Evolutionary conservation across 2,888 invertebrate genomes (phyloP).

Genomic region (Tipula lateralis): DNA sequence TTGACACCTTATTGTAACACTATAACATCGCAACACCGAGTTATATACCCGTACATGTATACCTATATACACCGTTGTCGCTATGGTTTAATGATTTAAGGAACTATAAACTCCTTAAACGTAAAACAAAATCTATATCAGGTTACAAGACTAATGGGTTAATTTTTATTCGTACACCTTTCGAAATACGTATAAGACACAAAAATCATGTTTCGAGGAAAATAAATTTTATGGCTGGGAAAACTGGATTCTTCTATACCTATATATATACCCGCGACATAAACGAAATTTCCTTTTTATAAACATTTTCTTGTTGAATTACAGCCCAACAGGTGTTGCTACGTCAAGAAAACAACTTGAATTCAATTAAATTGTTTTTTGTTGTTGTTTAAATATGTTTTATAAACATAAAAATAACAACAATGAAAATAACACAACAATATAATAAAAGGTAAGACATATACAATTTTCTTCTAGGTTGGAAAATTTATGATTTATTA

Average conservation of each 20-base stretch:
- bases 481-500: conserved; percentile 1
- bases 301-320: not conserved
- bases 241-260: not conserved
- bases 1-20: conserved; percentile 1
- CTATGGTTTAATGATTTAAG: not conserved
- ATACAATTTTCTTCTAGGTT: not conserved
- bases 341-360: conserved; percentile 24
- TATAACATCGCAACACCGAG: not conserved
- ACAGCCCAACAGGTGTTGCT: conserved; percentile 5
- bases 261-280: not conserved
- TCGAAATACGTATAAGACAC: not conserved
- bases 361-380: not conserved
- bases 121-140: not conserved
- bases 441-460: not conserved
- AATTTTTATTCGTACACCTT: not conserved
- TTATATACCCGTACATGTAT: not conserved
- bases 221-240: not conserved
- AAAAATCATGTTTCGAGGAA: not conserved
- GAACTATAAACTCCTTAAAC: not conserved
- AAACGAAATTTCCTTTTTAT: not conserved
- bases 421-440: conserved; percentile 1
- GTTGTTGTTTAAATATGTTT: not conserved
- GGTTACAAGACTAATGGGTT: conserved; percentile 19
- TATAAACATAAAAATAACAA: not conserved
- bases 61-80: not conserved